Conservation (phyloP, 2,797 vertebrate species). For the Harpagifer antarcticus region DNA sequence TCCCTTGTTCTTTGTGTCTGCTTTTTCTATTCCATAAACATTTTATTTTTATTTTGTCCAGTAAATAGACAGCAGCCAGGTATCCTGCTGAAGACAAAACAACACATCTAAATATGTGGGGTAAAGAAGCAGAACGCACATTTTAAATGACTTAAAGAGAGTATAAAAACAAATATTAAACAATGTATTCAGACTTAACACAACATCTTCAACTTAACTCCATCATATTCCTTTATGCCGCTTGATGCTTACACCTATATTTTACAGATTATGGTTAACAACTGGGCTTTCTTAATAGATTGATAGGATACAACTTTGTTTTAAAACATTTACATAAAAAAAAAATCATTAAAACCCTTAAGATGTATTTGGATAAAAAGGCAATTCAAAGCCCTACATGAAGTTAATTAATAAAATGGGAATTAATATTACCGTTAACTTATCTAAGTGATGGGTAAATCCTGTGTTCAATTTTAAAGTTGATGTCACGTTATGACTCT, state of each 20-base stretch:
- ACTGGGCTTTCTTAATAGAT: not conserved
- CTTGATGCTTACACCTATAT: not conserved
- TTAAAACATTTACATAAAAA: too few species aligned
- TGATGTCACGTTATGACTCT: not conserved
- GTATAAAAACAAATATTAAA: conserved; percentile 9
- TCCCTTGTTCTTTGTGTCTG: conserved; percentile 5
- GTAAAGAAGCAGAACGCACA: conserved; percentile 3
- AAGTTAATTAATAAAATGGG: not conserved
- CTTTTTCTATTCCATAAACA: not conserved
- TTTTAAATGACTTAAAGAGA: not conserved
- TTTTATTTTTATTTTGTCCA: not conserved
- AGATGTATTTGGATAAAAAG: not conserved
- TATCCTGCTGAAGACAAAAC: conserved; percentile 17
- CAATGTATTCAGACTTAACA: conserved; percentile 4
- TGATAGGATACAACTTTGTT: not conserved
- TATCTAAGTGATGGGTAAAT: not conserved
- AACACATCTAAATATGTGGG: conserved; percentile 28
- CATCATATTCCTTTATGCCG: not conserved
- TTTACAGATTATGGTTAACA: not conserved
- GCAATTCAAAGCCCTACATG: not conserved
- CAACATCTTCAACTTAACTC: not conserved
- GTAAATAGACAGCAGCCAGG: conserved; percentile 26
- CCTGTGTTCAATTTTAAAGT: not conserved
- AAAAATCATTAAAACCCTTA: not conserved
- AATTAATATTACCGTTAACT: conserved; percentile 3